A percentile compares a stretch with the other conserved stretches of the same genome.
These are phyloP conservation scores for Idris sp. DNA, from an alignment of 1,140 invertebrate species.

Conservation along the genomic window DNA sequence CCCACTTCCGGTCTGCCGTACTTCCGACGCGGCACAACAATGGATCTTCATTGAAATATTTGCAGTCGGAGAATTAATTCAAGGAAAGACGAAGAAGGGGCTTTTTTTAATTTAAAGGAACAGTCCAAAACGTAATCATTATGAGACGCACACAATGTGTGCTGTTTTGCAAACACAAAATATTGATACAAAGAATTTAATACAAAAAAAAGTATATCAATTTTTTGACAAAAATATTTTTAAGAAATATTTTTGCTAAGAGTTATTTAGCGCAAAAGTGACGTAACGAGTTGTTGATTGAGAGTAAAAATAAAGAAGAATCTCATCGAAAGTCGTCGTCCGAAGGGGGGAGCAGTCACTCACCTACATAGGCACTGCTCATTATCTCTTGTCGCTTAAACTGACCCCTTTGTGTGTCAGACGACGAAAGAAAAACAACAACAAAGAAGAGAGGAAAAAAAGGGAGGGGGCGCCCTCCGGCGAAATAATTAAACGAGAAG, in stretches of 20 bases:
- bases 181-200: no score
- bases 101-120: no score
- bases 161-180: no score
- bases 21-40: conserved; percentile 50
- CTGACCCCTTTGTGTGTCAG: conserved; percentile 43
- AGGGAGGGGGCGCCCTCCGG: no score
- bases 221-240: no score
- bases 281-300: conserved; percentile 64
- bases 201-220: no score
- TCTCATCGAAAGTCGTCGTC: conserved; percentile 41
- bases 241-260: no score
- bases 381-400: conserved; percentile 42
- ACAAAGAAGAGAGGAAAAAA: no score
- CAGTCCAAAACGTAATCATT: no score
- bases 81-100: conserved; percentile 12
- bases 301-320: conserved; percentile 63
- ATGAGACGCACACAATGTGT: no score
- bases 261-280: conserved; percentile 6
- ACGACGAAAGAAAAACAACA: no score
- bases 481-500: no score
- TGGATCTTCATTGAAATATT: conserved; percentile 40
- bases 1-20: conserved; percentile 53
- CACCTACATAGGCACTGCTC: conserved; percentile 43
- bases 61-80: conserved; percentile 42
- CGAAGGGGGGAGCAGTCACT: conserved; percentile 15